Evolutionary conservation across 2,797 vertebrate species (phyloP).

Genomic region (Iguana delicatissima): DNA sequence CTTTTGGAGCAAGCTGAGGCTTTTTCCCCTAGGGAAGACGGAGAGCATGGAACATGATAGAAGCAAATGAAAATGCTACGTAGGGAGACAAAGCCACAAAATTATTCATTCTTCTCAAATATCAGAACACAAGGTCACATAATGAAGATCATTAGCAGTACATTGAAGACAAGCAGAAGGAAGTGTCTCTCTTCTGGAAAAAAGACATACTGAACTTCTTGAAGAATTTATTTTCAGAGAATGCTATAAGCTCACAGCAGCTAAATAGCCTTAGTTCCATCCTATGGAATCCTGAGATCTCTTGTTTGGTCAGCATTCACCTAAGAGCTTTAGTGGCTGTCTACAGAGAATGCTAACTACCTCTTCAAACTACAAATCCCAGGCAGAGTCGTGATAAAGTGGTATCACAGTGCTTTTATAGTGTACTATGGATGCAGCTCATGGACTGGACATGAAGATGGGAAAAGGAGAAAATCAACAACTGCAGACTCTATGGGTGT

Average conservation of each 20-base stretch:
- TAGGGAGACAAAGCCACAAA: neutral
- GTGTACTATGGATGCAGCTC: no score
- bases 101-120: neutral
- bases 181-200: neutral
- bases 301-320: no score
- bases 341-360: no score
- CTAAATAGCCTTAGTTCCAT: no score
- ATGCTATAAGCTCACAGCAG: neutral
- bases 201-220: neutral
- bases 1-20: neutral
- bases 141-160: neutral
- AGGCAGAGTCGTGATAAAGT: no score
- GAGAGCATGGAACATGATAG: neutral
- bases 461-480: neutral
- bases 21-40: neutral
- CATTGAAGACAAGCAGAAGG: neutral
- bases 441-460: neutral
- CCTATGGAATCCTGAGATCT: no score
- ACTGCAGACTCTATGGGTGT: neutral
- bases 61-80: neutral
- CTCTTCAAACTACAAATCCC: no score
- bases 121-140: neutral
- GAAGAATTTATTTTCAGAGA: neutral
- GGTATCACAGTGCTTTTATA: no score
- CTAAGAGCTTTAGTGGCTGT: no score